A percentile compares a stretch with the other conserved stretches of the same genome.
Conservation (phyloP, 2,113 vertebrate species). For the Malurus cyaneus region DNA sequence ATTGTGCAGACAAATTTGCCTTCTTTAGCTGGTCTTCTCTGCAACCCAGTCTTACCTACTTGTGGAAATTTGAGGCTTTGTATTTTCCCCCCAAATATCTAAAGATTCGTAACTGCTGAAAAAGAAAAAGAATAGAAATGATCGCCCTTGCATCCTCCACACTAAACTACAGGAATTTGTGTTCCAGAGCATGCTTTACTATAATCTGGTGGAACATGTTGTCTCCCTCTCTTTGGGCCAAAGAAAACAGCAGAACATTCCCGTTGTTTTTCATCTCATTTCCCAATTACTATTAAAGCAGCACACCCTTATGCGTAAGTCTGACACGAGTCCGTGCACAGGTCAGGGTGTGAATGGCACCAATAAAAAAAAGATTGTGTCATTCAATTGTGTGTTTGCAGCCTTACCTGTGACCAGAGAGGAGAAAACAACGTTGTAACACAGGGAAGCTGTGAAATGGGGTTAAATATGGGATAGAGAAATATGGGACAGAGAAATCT, state of each 20-base stretch:
- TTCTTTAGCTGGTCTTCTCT: background rate
- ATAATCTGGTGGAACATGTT: background rate
- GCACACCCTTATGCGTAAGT: background rate
- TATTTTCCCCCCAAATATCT: background rate
- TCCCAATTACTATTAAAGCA: background rate
- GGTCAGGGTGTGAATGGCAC: background rate
- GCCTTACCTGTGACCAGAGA: background rate
- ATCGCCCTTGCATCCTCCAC: background rate
- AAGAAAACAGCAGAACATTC: background rate
- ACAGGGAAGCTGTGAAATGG: background rate
- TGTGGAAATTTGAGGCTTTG: background rate
- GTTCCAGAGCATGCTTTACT: background rate
- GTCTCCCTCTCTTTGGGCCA: background rate
- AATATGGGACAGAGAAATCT: background rate
- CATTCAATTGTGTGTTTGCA: background rate
- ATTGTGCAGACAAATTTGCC: background rate
- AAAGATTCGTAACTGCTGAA: background rate
- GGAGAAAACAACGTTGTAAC: background rate
- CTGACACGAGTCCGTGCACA: background rate
- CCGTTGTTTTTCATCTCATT: background rate
- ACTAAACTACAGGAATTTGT: background rate
- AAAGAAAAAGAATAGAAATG: background rate
- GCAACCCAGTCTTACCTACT: background rate
- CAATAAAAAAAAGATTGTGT: background rate
- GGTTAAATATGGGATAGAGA: background rate